Percentiles rank a stretch among this genome's conserved stretches.
Evolutionary conservation across 1,140 invertebrate genomes (phyloP).

Genomic region (Drosophila parabipectinata): DNA sequence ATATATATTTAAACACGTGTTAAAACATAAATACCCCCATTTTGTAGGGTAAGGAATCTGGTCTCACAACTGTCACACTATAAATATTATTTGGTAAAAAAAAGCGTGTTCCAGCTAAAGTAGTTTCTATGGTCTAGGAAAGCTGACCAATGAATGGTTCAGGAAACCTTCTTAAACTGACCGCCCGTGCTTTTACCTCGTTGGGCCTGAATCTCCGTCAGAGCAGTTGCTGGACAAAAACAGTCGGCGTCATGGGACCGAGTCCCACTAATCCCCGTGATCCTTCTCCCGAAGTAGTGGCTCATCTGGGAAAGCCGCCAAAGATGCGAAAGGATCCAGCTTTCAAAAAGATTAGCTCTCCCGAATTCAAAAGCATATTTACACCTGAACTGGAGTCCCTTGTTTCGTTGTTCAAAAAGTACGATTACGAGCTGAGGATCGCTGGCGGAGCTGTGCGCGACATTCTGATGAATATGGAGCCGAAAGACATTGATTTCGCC

Average conservation of each 20-base stretch:
- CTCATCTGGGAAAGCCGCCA: slow-evolving; percentile 83
- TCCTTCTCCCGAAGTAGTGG: slow-evolving; percentile 25
- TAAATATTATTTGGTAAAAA: background rate
- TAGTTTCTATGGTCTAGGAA: background rate
- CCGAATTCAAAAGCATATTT: slow-evolving; percentile 92
- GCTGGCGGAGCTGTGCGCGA: slow-evolving; percentile 98
- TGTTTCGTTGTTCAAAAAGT: slow-evolving; percentile 90
- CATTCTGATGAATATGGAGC: slow-evolving; percentile 93
- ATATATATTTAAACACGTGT: no score
- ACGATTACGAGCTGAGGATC: slow-evolving; percentile 94
- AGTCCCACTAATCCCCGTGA: background rate
- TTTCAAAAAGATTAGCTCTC: slow-evolving; percentile 88
- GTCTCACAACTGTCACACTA: background rate
- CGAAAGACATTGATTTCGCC: slow-evolving; percentile 98
- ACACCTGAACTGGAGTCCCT: slow-evolving; percentile 90
- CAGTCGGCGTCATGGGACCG: slow-evolving; percentile 1
- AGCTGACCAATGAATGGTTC: slow-evolving; percentile 17
- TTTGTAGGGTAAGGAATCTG: background rate
- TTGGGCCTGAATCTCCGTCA: background rate
- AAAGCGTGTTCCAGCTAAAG: background rate
- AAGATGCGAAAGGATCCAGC: slow-evolving; percentile 87
- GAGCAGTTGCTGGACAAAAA: background rate
- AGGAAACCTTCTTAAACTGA: slow-evolving; percentile 6
- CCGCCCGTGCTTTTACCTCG: background rate
- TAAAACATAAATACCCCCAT: no score